Conservation (phyloP, 2,797 vertebrate species). For the Nyctibius grandis region DNA sequence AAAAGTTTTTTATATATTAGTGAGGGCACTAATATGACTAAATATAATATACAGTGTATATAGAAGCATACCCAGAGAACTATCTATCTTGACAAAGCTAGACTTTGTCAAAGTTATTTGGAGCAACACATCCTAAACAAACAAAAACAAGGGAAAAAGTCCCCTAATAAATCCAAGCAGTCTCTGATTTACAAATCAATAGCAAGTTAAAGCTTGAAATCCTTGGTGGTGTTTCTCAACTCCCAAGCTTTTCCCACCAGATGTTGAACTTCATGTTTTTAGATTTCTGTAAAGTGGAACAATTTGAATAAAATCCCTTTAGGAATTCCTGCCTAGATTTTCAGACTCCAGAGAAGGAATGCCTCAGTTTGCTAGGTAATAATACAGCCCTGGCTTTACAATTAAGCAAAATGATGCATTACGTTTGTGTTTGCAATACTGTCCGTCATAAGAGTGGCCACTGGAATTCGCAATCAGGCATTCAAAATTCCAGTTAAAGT, state of each 20-base stretch:
- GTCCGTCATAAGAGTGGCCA: background rate
- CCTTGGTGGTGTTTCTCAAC: background rate
- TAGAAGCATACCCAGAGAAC: background rate
- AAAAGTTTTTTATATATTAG: background rate
- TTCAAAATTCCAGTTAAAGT: background rate
- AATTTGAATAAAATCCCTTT: background rate
- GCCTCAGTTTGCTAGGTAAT: background rate
- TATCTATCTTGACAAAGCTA: background rate
- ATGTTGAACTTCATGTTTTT: background rate
- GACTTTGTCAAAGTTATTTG: background rate
- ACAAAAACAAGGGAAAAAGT: background rate
- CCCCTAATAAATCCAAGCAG: background rate
- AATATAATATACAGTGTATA: background rate
- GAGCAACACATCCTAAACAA: background rate
- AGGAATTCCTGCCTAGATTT: background rate
- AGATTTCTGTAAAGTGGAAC: background rate
- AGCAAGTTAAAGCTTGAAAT: background rate
- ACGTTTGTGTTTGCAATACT: background rate
- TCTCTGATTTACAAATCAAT: background rate
- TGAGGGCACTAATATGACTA: background rate
- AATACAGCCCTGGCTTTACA: background rate
- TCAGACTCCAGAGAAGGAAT: background rate
- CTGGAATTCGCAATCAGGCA: background rate
- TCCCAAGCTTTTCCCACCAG: background rate
- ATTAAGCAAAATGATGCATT: background rate